A percentile compares a stretch with the other conserved stretches of the same genome.
Evolutionary conservation across 2,888 invertebrate species (phyloP).

Genomic region (Leucophenga montana): DNA sequence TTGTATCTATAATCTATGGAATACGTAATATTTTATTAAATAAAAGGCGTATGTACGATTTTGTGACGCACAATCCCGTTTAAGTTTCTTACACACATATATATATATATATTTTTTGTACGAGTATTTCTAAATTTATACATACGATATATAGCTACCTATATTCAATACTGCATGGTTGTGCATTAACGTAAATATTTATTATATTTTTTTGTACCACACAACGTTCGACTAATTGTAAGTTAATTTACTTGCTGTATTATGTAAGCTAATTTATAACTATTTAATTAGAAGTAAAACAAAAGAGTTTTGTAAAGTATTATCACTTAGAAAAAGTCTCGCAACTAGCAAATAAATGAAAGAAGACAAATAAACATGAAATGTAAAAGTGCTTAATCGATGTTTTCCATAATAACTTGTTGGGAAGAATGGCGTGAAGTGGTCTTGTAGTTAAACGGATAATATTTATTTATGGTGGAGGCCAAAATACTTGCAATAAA

Average conservation of each 20-base stretch:
- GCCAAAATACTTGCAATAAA: too few species aligned
- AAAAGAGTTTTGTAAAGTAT: slow-evolving; percentile 58
- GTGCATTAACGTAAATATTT: slow-evolving; percentile 29
- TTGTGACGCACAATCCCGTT: slow-evolving; percentile 13
- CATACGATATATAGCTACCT: background rate
- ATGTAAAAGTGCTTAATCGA: background rate
- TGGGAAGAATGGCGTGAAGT: too few species aligned
- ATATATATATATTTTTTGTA: background rate
- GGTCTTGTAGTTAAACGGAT: too few species aligned
- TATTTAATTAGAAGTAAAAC: slow-evolving; percentile 48
- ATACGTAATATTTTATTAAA: background rate
- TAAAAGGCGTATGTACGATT: background rate
- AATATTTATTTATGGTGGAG: too few species aligned
- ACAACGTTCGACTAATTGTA: background rate
- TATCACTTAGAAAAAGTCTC: slow-evolving; percentile 47
- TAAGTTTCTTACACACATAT: background rate
- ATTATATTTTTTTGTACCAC: slow-evolving; percentile 24
- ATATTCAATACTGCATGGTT: slow-evolving; percentile 18
- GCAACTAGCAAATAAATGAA: slow-evolving; percentile 30
- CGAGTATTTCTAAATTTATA: background rate
- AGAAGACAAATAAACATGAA: slow-evolving; percentile 30
- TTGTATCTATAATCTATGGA: too few species aligned
- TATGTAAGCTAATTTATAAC: slow-evolving; percentile 19
- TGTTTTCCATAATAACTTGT: background rate
- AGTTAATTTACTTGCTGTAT: background rate